These are phyloP conservation scores for Thumatha senex DNA, from an alignment of 2,888 invertebrate genomes.

Conservation along the genomic window DNA sequence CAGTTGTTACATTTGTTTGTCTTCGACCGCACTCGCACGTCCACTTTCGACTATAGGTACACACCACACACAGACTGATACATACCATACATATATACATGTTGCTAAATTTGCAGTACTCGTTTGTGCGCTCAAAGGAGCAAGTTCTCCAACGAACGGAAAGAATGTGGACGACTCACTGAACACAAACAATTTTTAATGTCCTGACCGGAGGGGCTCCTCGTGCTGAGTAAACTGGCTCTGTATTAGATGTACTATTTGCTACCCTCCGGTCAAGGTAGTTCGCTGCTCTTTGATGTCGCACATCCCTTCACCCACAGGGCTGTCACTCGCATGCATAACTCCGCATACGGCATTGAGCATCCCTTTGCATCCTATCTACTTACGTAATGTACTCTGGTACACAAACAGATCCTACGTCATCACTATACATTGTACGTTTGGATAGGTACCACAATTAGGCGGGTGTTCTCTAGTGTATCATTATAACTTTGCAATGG, in stretches of 20 bases:
- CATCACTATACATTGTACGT: no score
- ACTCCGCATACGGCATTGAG: not conserved
- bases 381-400: not conserved
- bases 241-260: constrained; percentile 16
- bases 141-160: not conserved
- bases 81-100: no score
- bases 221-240: constrained; percentile 5
- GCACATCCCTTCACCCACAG: not conserved
- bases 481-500: no score
- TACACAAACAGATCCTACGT: no score
- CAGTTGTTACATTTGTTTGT: no score
- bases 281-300: constrained; percentile 30
- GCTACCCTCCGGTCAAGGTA: constrained; percentile 17
- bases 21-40: no score
- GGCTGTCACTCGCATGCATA: constrained; percentile 2
- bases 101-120: not conserved
- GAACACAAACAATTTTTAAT: constrained; percentile 29
- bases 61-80: no score
- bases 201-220: constrained; percentile 1
- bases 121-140: not conserved
- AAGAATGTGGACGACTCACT: constrained; percentile 18
- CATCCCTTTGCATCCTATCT: not conserved
- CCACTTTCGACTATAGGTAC: no score
- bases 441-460: no score
- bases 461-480: no score